Evolutionary conservation across 2,797 vertebrate genomes (phyloP), one percentile per base, ranked within the genome.

Genomic region (Rhinatrema bivittatum): DNA sequence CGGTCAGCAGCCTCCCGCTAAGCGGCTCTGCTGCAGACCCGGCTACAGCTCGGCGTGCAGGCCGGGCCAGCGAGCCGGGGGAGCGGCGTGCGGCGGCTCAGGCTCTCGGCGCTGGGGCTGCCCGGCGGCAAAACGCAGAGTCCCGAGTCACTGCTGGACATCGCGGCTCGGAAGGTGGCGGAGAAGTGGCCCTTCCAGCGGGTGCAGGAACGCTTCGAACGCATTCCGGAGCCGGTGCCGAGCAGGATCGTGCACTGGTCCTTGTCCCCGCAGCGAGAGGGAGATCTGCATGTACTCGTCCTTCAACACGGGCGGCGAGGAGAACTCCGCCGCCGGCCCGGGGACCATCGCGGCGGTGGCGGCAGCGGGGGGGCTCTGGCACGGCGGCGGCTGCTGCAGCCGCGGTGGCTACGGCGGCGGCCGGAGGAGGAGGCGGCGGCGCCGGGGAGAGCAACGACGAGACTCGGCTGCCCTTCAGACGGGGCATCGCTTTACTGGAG

Each of bases 281-380:
- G 91, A 97, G 66, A 95, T 97, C 72, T 95, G 91, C 73, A 95
- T 97, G 93, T 94, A 97, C 60, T 95, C 93, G 42, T 95, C 93
- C 66, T 94, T 94, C 78, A 90, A 87, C 70, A 84, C 86, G 18
- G 87, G 85, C 58, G 86, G 82, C 7, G 88, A 90, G 36, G 88
- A 90, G 65, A 34, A 60, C 32, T 74, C 77, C 39, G 63, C 82
- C 42, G 46, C 62, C 49, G 41, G 50, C 6, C 52, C 63, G 36
- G 76, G 64, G 50, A 73, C 58, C 21, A 47, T 52, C 20, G 43
- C 61, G 24, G 48, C 53, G 26, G 46, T 57, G 33, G 49, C 41
- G n/a, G n/a, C n/a, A n/a, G n/a, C n/a, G n/a, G n/a, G 45, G 50
- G 11, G 37, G 39, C 0, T 59, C 54, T 36, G 35, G 53, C 45